Percentiles rank a stretch among this genome's conserved stretches.
These are phyloP conservation scores for Ischnura elegans DNA, from an alignment of 2,888 invertebrate species.

Conservation along the genomic window DNA sequence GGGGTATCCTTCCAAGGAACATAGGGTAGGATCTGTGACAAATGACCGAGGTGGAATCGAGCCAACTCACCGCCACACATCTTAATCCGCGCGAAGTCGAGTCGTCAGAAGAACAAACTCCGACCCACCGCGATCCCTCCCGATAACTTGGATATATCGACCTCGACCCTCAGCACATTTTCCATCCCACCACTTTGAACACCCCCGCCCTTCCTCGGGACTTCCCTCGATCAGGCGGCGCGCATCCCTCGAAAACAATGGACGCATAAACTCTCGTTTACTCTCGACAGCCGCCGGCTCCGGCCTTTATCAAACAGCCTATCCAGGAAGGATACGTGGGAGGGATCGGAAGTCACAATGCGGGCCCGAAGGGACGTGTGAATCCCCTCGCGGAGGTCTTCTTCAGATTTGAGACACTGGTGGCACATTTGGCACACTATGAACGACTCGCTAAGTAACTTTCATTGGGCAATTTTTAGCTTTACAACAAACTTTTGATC, in stretches of 20 bases:
- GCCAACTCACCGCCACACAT: slow-evolving; percentile 59
- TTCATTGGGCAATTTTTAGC: too few species aligned
- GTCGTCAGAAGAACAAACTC: not conserved
- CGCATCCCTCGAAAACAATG: slow-evolving; percentile 37
- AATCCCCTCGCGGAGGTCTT: not conserved
- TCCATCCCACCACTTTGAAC: not conserved
- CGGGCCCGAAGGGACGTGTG: not conserved
- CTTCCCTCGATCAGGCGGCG: not conserved
- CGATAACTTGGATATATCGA: slow-evolving; percentile 30
- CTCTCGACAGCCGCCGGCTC: slow-evolving; percentile 32
- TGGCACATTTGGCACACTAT: too few species aligned
- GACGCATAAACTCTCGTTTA: slow-evolving; percentile 64
- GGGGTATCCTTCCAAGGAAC: too few species aligned
- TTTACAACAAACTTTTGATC: too few species aligned
- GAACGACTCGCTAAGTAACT: too few species aligned
- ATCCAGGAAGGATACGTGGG: not conserved
- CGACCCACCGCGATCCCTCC: not conserved
- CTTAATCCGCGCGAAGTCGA: slow-evolving; percentile 43
- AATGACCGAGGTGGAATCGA: not conserved
- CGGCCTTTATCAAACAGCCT: not conserved
- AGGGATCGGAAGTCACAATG: not conserved
- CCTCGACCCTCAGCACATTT: not conserved
- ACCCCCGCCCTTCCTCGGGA: not conserved
- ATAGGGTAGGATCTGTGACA: slow-evolving; percentile 47
- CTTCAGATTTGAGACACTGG: not conserved